phyloP scores from a whole-genome alignment of 2,113 vertebrate species.

The Tricholaema leucomelas region DNA sequence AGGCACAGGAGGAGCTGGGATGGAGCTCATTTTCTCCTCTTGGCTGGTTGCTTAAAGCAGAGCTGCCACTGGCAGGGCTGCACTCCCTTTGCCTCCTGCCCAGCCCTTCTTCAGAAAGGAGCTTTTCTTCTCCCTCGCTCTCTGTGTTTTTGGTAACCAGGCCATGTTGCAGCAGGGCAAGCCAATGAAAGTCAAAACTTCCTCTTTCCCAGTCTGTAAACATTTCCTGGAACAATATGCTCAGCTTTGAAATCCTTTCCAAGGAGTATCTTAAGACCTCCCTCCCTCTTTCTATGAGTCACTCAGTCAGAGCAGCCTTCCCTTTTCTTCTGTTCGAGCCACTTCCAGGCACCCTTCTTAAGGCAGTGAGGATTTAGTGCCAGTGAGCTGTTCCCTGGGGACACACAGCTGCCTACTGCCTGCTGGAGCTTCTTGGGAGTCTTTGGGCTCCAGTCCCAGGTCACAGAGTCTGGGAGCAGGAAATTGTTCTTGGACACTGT shows the following conservation, averaged over 20 bases:
- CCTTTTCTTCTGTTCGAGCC: slow-evolving; percentile 32
- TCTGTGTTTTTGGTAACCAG: slow-evolving; percentile 13
- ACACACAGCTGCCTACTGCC: neutral
- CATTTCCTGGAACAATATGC: slow-evolving; percentile 66
- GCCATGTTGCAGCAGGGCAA: slow-evolving; percentile 37
- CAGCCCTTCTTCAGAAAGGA: slow-evolving; percentile 19
- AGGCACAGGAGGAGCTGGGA: neutral
- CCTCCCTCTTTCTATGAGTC: slow-evolving; percentile 53
- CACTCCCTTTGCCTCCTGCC: neutral
- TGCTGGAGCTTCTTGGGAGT: slow-evolving; percentile 59
- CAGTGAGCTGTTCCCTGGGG: slow-evolving; percentile 25
- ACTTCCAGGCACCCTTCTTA: slow-evolving; percentile 53
- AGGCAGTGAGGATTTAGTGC: slow-evolving; percentile 35
- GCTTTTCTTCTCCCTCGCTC: slow-evolving; percentile 3
- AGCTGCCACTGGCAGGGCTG: neutral
- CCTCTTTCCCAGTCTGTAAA: slow-evolving; percentile 61
- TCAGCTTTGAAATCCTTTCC: slow-evolving; percentile 66
- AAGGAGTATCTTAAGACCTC: slow-evolving; percentile 50
- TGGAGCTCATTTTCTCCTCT: neutral
- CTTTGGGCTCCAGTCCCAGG: slow-evolving; percentile 41
- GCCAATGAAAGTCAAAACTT: slow-evolving; percentile 66
- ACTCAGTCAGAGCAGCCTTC: slow-evolving; percentile 43
- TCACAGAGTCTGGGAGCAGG: neutral
- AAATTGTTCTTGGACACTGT: slow-evolving; percentile 55
- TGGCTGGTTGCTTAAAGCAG: slow-evolving; percentile 4